Base-by-base conservation (phyloP, 2,797 vertebrate species). In the Ptychobarbus kaznakovi region DNA sequence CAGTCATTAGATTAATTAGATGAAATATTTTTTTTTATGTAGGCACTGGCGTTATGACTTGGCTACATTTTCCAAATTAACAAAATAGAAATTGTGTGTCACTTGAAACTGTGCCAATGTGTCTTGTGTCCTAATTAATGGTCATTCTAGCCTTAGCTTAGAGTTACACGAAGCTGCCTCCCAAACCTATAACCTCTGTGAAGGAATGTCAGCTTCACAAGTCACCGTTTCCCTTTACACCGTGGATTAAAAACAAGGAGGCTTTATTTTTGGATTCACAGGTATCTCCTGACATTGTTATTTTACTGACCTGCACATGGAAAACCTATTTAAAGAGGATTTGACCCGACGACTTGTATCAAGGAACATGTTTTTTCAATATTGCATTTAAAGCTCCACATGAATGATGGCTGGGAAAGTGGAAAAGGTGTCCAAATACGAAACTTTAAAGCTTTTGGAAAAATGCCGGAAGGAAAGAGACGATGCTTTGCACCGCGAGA, bases 121-220 rank as follows among this genome's bases (percentile, higher is more conserved):
- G 89, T 92, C 90, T 92, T 88, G 92, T 87, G 90, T 92, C 93
- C 95, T 95, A 95, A 95, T 95, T 96, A 96, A 94, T 94, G 95
- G 96, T 96, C 93, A 96, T 96, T 95, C 94, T 94, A 96, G 93
- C 94, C 94, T 90, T 82, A 94, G 95, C 94, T 94, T 96, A 94
- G 93, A 93, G 92, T 96, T 96, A 95, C 95, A 96, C 44, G 87
- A 88, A 90, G 89, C 88, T 89, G 88, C 87, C 90, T 91, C 91
- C 91, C 91, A 86, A 91, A 92, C 88, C 86, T 90, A 92, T 90
- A 94, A 93, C 91, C 89, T 91, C 87, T 25, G 88, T 88, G 85
- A 32, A 79, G 22, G 82, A 90, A 94, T 92, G 92, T 89, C 92
- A 92, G 89, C 87, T 78, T 89, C 91, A 83, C 53, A 78, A 56